Conservation (phyloP, 2,888 invertebrate genomes). For the Hirtodrosophila duncani region DNA sequence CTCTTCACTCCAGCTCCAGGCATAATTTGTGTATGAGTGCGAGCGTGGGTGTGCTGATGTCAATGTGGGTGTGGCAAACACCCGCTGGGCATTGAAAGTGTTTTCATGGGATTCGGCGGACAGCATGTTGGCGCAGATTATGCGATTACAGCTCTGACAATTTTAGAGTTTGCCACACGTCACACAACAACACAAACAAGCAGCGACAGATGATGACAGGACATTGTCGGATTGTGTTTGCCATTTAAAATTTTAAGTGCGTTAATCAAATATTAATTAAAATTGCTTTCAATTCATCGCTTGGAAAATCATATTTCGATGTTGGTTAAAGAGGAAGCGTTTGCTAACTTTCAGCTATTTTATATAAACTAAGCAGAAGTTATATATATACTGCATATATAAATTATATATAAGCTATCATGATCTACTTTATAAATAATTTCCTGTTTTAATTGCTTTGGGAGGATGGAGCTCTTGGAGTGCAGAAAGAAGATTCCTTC, state of each 20-base stretch:
- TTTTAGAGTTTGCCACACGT: conserved; percentile 22
- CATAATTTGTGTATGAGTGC: conserved; percentile 17
- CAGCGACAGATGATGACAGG: conserved; percentile 37
- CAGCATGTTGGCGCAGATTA: conserved; percentile 31
- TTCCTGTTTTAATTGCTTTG: too few species aligned
- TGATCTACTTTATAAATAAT: too few species aligned
- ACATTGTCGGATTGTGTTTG: conserved; percentile 7
- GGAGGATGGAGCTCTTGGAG: too few species aligned
- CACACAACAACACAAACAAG: conserved; percentile 18
- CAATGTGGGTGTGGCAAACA: conserved; percentile 30
- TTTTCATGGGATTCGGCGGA: conserved; percentile 18
- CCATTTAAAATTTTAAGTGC: conserved; percentile 5
- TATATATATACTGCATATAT: too few species aligned
- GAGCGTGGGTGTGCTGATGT: conserved; percentile 6
- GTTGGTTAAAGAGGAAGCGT: conserved; percentile 3
- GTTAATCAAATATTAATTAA: conserved; percentile 12
- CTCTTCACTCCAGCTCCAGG: too few species aligned
- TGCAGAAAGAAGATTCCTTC: too few species aligned
- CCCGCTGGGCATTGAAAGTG: conserved; percentile 36
- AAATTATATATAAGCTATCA: too few species aligned
- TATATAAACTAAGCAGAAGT: too few species aligned
- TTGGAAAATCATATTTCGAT: conserved; percentile 20
- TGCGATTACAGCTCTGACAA: conserved; percentile 26
- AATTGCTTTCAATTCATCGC: conserved; percentile 14
- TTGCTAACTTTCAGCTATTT: conserved; percentile 1